Conservation (phyloP, 1,140 invertebrate genomes). For the Aphaenogaster floridana region DNA sequence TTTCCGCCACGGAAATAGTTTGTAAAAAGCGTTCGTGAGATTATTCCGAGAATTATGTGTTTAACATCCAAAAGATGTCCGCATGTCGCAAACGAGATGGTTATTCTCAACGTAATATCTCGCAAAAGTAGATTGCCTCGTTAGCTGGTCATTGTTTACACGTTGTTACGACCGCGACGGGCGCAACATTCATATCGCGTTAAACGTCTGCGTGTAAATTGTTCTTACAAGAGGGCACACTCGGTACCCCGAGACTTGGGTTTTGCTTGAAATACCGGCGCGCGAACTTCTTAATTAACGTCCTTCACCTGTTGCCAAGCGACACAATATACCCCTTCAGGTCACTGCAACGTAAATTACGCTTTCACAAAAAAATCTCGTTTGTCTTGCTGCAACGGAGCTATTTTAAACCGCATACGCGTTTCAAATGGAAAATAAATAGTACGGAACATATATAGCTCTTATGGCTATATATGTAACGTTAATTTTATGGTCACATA, state of each 20-base stretch:
- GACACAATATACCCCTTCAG: conserved; percentile 32
- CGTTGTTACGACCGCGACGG: not conserved
- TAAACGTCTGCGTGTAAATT: conserved; percentile 40
- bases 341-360: conserved; percentile 29
- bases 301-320: conserved; percentile 62
- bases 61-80: not conserved
- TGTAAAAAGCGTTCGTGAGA: not conserved
- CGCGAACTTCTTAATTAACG: conserved; percentile 63
- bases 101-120: not conserved
- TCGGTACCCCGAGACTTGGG: conserved; percentile 8
- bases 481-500: not conserved
- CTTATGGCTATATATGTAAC: not conserved
- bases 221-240: conserved; percentile 14
- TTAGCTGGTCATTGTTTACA: conserved; percentile 37
- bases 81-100: not conserved
- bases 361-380: conserved; percentile 15
- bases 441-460: not conserved
- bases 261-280: conserved; percentile 49
- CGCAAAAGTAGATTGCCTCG: not conserved
- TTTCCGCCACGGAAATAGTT: not conserved
- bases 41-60: not conserved
- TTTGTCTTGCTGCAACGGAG: conserved; percentile 1
- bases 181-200: conserved; percentile 34
- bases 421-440: conserved; percentile 16
- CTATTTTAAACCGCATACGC: not conserved